Evolutionary conservation across 2,888 invertebrate species (phyloP).

Genomic region (Mayetiola destructor): DNA sequence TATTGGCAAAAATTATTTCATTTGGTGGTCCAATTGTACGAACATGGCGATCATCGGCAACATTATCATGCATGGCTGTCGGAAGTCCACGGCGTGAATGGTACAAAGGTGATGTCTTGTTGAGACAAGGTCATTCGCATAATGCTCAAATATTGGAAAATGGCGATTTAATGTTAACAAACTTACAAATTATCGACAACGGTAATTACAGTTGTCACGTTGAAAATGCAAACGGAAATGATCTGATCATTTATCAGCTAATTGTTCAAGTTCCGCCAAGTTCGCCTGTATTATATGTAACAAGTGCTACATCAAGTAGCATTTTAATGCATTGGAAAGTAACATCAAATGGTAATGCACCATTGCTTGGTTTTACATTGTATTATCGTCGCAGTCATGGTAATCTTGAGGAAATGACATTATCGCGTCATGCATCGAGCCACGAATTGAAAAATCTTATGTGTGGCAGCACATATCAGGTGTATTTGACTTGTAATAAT

Average conservation of each 20-base stretch:
- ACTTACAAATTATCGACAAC: conserved; percentile 46
- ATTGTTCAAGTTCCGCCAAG: conserved; percentile 60
- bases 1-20: conserved; percentile 54
- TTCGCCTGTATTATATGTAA: conserved; percentile 57
- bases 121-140: conserved; percentile 43
- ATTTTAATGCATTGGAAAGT: conserved; percentile 61
- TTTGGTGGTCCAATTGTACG: conserved; percentile 51
- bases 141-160: conserved; percentile 48
- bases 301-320: conserved; percentile 60
- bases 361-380: conserved; percentile 50
- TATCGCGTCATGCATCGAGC: conserved; percentile 50
- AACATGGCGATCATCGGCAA: conserved; percentile 51
- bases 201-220: conserved; percentile 58
- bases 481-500: conserved; percentile 54
- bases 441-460: conserved; percentile 53
- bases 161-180: conserved; percentile 49
- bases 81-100: conserved; percentile 52
- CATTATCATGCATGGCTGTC: conserved; percentile 48
- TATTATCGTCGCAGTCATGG: conserved; percentile 51
- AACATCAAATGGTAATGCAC: conserved; percentile 53
- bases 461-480: conserved; percentile 59
- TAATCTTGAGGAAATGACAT: conserved; percentile 47
- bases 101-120: conserved; percentile 43
- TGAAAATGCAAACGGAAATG: conserved; percentile 53
- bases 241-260: conserved; percentile 48